Evolutionary conservation across 1,140 invertebrate genomes (phyloP).

Genomic region (Zaprionus ghesquierei): DNA sequence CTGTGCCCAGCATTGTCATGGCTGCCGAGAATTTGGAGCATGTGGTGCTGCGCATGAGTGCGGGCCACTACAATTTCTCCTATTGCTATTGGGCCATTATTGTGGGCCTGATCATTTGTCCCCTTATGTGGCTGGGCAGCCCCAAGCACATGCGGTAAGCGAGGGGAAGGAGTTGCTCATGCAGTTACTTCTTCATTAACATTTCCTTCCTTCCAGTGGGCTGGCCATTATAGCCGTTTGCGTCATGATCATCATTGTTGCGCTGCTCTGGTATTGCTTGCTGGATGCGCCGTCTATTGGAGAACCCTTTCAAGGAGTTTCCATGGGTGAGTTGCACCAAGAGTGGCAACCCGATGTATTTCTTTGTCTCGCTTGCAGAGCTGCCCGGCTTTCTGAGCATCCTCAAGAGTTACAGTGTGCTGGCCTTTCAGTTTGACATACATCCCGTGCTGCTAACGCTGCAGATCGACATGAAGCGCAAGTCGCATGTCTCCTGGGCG

Average conservation of each 20-base stretch:
- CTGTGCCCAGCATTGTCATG: slow-evolving; percentile 90
- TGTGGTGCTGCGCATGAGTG: slow-evolving; percentile 87
- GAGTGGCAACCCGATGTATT: not conserved
- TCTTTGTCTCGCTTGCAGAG: slow-evolving; percentile 28
- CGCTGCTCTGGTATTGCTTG: slow-evolving; percentile 84
- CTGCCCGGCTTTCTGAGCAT: slow-evolving; percentile 83
- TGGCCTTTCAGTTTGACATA: slow-evolving; percentile 90
- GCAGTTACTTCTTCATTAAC: too few species aligned
- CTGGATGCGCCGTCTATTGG: slow-evolving; percentile 59
- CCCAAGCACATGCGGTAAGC: slow-evolving; percentile 92
- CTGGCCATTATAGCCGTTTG: slow-evolving; percentile 85
- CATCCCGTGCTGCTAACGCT: slow-evolving; percentile 91
- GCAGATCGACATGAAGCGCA: slow-evolving; percentile 90
- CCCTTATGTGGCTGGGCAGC: slow-evolving; percentile 91
- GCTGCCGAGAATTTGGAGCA: slow-evolving; percentile 90
- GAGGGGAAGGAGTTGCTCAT: not conserved
- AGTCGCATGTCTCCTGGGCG: slow-evolving; percentile 86
- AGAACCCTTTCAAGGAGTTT: slow-evolving; percentile 68
- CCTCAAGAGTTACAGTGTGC: slow-evolving; percentile 84
- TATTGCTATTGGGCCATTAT: slow-evolving; percentile 91
- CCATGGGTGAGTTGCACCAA: slow-evolving; percentile 42
- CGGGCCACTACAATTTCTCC: slow-evolving; percentile 86
- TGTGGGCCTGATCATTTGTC: slow-evolving; percentile 87
- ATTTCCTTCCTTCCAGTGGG: slow-evolving; percentile 82
- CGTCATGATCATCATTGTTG: slow-evolving; percentile 85